Evolutionary conservation across 2,888 invertebrate genomes (phyloP).

Genomic region (Lasius platythorax): DNA sequence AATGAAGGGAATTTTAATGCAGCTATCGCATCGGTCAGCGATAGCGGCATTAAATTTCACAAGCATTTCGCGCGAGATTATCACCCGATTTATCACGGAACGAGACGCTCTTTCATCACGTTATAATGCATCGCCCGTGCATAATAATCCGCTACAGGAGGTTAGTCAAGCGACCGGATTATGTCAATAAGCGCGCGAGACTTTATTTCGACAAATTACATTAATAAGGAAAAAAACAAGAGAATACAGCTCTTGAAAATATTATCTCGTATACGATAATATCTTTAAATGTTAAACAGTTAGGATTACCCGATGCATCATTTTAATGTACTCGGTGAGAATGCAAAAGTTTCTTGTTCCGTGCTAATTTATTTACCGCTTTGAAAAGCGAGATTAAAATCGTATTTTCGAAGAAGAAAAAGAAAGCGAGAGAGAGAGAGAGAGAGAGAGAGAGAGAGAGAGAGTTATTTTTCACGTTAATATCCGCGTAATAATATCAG

Average conservation of each 20-base stretch:
- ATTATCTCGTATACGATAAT: neutral
- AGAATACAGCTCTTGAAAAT: neutral
- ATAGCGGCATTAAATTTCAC: conserved; percentile 58
- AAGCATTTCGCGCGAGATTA: conserved; percentile 48
- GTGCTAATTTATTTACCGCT: conserved; percentile 14
- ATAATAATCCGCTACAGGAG: conserved; percentile 17
- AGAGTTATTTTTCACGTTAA: conserved; percentile 35
- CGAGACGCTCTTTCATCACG: conserved; percentile 40
- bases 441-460: neutral
- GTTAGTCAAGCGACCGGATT: conserved; percentile 24
- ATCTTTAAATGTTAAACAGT: neutral
- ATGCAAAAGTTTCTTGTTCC: conserved; percentile 3
- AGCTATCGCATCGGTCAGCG: neutral
- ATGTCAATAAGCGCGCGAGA: conserved; percentile 26
- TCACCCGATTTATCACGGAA: conserved; percentile 41
- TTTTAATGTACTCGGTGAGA: neutral
- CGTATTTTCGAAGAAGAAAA: neutral
- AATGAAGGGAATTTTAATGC: conserved; percentile 57
- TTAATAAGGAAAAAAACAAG: neutral
- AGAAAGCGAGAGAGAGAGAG: no score
- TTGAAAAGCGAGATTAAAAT: conserved; percentile 43
- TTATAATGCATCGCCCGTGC: conserved; percentile 23
- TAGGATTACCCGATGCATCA: neutral
- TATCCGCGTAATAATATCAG: conserved; percentile 36
- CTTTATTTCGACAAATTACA: neutral